Base-by-base conservation (phyloP, 2,888 invertebrate genomes). In the Gymnocheta viridis region DNA sequence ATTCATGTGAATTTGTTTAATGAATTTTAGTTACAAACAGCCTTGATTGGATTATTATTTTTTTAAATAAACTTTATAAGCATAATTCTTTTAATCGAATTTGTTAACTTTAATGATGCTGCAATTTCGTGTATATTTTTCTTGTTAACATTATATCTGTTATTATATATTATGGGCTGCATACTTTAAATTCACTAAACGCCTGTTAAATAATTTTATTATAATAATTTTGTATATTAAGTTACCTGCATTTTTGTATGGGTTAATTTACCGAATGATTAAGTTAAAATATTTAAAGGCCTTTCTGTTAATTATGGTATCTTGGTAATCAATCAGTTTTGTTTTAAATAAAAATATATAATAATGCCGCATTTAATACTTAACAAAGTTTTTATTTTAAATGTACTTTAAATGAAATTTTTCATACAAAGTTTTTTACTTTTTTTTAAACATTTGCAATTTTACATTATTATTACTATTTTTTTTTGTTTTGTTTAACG, bases 21-120 rank as follows among this genome's bases (percentile, higher is more conserved):
- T 47, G 58, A 67, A 56, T 2, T 47, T 56, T 10, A 58, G 7
- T 41, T 56, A 64, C 3, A 24, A 22, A 41, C 19, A 70, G 12
- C 77, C 70, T 77, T 82, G 64, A 56, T 32, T 10, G 14, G n/a
- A n/a, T n/a, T n/a, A n/a, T n/a, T n/a, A n/a, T 24, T 62, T 73
- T 80, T 66, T 64, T n/a, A 24, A 49, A 7, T 0, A 12, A 56
- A 24, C 19, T 41, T n/a, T 54, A 41, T 19, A 35, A 10, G 14
- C 32, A 32, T 38, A 27, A 56, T 56, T 47, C 3, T 14, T 27
- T 38, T n/a, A 9, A 9, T 22, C 4, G n/a, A 44, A 1, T 19
- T 41, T 24, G 24, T 2, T 19, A 62, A n/a, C 51, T 54, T 22
- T n/a, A 19, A 32, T 60, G 35, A 72, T 32, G 51, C 49, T 49